Conservation (phyloP, 2,888 invertebrate species). For the Spodoptera exigua region DNA sequence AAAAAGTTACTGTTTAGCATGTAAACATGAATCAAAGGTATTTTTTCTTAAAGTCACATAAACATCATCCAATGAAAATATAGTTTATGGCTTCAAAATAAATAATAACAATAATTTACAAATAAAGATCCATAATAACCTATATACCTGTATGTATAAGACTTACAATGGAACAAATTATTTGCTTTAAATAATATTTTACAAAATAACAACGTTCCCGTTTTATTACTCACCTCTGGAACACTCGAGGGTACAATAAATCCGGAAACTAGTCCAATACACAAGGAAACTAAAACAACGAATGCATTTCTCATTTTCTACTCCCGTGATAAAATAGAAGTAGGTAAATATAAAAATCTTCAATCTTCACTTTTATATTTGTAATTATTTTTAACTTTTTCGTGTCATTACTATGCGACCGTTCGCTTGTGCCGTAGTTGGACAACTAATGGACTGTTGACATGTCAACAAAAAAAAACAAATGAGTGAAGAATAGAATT, state of each 20-base stretch:
- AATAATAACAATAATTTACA: too few relatives aligned
- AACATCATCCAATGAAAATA: too few relatives aligned
- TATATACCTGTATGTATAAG: too few relatives aligned
- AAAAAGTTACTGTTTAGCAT: neutral
- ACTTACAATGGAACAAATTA: constrained; percentile 2
- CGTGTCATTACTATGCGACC: constrained; percentile 10
- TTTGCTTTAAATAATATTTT: constrained; percentile 20
- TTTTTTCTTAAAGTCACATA: too few relatives aligned
- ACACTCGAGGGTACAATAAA: constrained; percentile 67
- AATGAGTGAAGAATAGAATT: constrained; percentile 22
- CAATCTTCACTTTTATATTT: constrained; percentile 3
- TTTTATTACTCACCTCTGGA: constrained; percentile 70
- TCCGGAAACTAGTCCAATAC: constrained; percentile 70
- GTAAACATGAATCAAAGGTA: too few relatives aligned
- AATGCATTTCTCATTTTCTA: constrained; percentile 72
- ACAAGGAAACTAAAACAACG: constrained; percentile 71
- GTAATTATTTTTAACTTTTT: constrained; percentile 27
- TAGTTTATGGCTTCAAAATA: too few relatives aligned
- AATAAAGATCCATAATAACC: too few relatives aligned
- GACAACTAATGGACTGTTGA: constrained; percentile 32
- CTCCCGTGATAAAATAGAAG: constrained; percentile 33
- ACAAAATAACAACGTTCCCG: constrained; percentile 23
- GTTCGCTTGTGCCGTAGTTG: constrained; percentile 1
- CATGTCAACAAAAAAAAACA: constrained; percentile 13
- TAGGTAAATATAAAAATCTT: constrained; percentile 36